Base-by-base conservation (phyloP, 1,140 invertebrate species). In the Acromyrmex echinatior region DNA sequence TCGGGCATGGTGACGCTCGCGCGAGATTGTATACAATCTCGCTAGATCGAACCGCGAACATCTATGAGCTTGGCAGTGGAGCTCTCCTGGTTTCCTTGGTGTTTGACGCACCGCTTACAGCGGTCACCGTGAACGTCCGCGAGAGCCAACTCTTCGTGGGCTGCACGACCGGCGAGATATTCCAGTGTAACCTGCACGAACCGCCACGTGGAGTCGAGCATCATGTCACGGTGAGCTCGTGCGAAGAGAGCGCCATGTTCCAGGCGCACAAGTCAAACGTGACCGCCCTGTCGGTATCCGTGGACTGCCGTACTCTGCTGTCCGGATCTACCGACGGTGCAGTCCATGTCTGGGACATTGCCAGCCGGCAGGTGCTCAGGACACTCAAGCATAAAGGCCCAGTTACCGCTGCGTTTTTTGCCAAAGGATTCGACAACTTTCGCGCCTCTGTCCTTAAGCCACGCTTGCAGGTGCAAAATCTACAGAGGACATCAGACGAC, bases 321-420 rank as follows among this genome's bases (percentile, higher is more conserved):
- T 98, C 98, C 0, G 98, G 97, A 0, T 97, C 97, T 0, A 95
- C 96, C 84, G 98, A 98, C 95, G 96, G 96, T 35, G 96, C 95
- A 81, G 97, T 98, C 1, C 96, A 97, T 88, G 91, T 98, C 31
- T 99, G 98, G 98, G 97, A 99, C 89, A 96, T 98, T 53, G 92
- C 92, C 49, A 98, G 97, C 92, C 94, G 96, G 63, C 97, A 98
- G 91, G 96, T 97, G 73, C 94, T 98, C 14, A 96, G 96, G 87
- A 97, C 96, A 14, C 95, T 99, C 35, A 94, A 95, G 28, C 97
- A 98, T 88, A 98, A 97, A 94, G 97, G 97, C 25, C 91, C 96
- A 6, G 96, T 98, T 0, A 97, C 96, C 6, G 98, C 98, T 94
- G 96, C 97, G 1, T 96, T 96, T 65, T 96, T 98, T 81, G 93